phyloP scores from a whole-genome alignment of 2,113 vertebrate genomes.

The Macrotis lagotis region DNA sequence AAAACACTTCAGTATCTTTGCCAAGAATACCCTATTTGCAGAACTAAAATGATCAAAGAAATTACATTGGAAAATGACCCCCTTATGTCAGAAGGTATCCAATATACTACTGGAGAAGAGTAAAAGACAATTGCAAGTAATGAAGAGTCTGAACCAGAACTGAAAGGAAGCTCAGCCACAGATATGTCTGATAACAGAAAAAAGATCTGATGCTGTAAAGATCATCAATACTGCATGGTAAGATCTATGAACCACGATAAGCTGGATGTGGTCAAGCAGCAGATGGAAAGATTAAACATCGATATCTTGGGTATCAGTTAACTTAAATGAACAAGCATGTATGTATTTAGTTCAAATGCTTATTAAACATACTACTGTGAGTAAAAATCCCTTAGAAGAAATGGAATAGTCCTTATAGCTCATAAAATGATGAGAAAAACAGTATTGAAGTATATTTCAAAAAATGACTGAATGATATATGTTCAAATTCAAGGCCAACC shows the following conservation, averaged over 20 bases:
- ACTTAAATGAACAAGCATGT: neutral
- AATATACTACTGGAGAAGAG: neutral
- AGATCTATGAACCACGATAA: too few species aligned
- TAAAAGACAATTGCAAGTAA: neutral
- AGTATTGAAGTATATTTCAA: neutral
- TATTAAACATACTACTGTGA: neutral
- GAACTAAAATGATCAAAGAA: neutral
- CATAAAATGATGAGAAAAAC: neutral
- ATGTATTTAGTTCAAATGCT: neutral
- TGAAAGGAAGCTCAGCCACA: neutral
- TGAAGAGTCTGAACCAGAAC: neutral
- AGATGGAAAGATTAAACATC: neutral
- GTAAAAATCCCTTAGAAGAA: neutral
- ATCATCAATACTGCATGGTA: neutral
- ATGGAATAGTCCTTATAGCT: neutral
- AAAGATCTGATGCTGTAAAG: neutral
- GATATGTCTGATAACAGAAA: neutral
- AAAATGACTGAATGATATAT: neutral
- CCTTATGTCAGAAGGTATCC: neutral
- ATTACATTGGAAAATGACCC: neutral
- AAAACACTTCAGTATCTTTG: neutral
- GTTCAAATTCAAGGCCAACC: neutral
- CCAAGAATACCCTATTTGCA: neutral
- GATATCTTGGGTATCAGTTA: neutral
- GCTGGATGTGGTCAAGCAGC: too few species aligned